phyloP scores from a whole-genome alignment of 1,140 invertebrate genomes.

The Cylas formicarius region DNA sequence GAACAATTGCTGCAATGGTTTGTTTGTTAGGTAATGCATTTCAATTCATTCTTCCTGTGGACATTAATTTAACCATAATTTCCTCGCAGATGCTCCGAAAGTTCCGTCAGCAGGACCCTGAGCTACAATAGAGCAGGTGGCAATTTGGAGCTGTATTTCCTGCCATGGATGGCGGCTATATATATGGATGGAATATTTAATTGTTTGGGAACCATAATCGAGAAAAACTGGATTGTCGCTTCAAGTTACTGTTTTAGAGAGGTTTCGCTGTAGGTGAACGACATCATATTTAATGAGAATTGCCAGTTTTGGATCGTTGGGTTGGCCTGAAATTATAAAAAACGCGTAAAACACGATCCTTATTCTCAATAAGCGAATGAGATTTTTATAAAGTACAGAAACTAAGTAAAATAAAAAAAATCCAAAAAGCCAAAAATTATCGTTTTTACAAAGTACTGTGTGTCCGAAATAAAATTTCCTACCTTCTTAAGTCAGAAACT shows the following conservation, averaged over 20 bases:
- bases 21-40: slow-evolving; percentile 36
- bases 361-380: too few relatives aligned
- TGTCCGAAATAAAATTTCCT: too few relatives aligned
- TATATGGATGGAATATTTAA: slow-evolving; percentile 57
- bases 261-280: slow-evolving; percentile 14
- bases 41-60: too few relatives aligned
- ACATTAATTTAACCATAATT: background rate
- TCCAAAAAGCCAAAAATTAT: too few relatives aligned
- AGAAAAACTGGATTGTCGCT: slow-evolving; percentile 55
- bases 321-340: too few relatives aligned
- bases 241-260: slow-evolving; percentile 46
- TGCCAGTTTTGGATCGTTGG: too few relatives aligned
- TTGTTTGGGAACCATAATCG: slow-evolving; percentile 59
- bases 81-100: slow-evolving; percentile 29
- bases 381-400: too few relatives aligned
- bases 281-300: too few relatives aligned
- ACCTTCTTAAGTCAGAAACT: too few relatives aligned
- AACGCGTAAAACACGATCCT: too few relatives aligned
- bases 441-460: too few relatives aligned
- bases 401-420: too few relatives aligned
- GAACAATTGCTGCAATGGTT: slow-evolving; percentile 30
- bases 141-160: slow-evolving; percentile 37
- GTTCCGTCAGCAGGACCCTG: slow-evolving; percentile 18
- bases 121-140: slow-evolving; percentile 18
- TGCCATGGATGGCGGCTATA: slow-evolving; percentile 64